Base-by-base conservation (phyloP, 2,888 invertebrate genomes). In the Heliconius hortense region DNA sequence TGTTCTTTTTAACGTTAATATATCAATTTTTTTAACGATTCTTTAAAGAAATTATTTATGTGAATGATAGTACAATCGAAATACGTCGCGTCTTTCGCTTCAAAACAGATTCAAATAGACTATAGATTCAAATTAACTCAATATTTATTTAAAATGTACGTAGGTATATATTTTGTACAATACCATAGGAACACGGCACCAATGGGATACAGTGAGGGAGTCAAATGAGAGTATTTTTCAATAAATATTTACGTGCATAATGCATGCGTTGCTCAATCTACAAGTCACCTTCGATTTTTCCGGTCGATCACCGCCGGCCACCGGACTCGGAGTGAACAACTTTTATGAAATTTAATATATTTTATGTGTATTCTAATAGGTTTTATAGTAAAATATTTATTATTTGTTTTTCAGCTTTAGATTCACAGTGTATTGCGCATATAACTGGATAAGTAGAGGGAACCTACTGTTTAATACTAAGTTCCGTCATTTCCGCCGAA, bases 271-370 rank as follows among this genome's bases (percentile, higher is more conserved):
- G 15, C 5, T 62, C 79, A 0, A 88, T 89, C 82, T 84, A 80
- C 86, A 88, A 86, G 87, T 89, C 89, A 89, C 90, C 90, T 90
- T 90, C 88, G 84, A 78, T 84, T 83, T 82, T 81, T 75, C 76
- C 82, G 83, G 82, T 82, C 82, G 80, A 62, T 77, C 66, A 79
- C 82, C 80, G 77, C 70, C 26, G 5, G n/a, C 28, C 59, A 60
- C 24, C 24, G 59, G 59, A 60, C 31, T 69, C 24, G 59, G 59
- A 60, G 53, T 69, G 69, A 69, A 56, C 53, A 53, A 53, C 68
- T 68, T 48, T 69, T 28, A 56, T 31, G 15, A 56, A 26, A 28
- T 28, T 53, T 28, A 0, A 48, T 21, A 21, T 21, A 13, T 53
- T 68, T 18, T 48, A 21, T 28, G 56, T 35, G 24, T 53, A 69